A percentile compares a stretch with the other conserved stretches of the same genome.
These are phyloP conservation scores for Prorops nasuta DNA, from an alignment of 1,140 invertebrate species.

Conservation along the genomic window DNA sequence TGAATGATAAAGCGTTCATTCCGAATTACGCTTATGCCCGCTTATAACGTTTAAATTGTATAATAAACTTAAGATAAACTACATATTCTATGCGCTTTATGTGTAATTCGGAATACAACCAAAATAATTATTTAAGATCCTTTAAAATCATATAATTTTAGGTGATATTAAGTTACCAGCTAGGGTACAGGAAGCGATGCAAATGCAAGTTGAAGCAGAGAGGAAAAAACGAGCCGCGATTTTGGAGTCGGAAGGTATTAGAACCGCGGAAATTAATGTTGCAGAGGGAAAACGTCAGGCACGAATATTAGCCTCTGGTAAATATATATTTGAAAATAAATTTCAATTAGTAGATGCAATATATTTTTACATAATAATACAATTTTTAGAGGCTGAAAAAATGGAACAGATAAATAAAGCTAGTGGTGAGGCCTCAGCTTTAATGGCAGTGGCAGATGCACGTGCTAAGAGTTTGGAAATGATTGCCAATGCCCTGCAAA, in stretches of 20 bases:
- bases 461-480: constrained; percentile 75
- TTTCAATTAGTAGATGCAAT: no score
- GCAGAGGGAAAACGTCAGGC: constrained; percentile 93
- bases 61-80: background rate
- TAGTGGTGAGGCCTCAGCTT: constrained; percentile 82
- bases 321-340: background rate
- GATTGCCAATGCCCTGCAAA: constrained; percentile 68
- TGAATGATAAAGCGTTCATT: background rate
- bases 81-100: background rate
- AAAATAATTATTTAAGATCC: constrained; percentile 8
- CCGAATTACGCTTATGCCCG: no score
- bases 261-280: constrained; percentile 96
- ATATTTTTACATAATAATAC: background rate
- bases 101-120: background rate
- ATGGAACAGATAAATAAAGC: constrained; percentile 88
- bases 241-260: constrained; percentile 92
- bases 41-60: constrained; percentile 3
- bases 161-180: constrained; percentile 90
- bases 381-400: constrained; percentile 71
- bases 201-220: constrained; percentile 99
- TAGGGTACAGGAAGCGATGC: constrained; percentile 98
- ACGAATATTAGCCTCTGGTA: constrained; percentile 90
- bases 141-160: no score
- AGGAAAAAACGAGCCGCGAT: constrained; percentile 94
- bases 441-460: constrained; percentile 82